phyloP scores from a whole-genome alignment of 2,113 vertebrate species.

The Colossoma macropomum region DNA sequence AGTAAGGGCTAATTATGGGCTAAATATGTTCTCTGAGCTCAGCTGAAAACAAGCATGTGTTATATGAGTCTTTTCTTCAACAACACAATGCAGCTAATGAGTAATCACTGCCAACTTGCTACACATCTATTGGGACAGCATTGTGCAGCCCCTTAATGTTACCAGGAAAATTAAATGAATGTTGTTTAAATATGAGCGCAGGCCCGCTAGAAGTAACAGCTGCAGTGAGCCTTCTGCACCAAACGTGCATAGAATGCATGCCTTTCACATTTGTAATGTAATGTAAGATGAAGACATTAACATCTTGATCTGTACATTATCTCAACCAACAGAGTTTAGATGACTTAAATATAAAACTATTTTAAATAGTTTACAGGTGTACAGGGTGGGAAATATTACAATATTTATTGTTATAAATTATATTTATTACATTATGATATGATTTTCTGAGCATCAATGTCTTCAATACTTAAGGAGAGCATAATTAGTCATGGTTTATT shows the following conservation, averaged over 20 bases:
- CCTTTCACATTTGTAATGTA: conserved; percentile 19
- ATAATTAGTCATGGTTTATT: too few species aligned
- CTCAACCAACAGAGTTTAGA: neutral
- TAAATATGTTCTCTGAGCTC: conserved; percentile 12
- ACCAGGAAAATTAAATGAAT: neutral
- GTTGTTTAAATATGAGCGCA: conserved; percentile 13
- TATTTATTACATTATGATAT: too few species aligned
- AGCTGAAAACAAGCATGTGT: conserved; percentile 22
- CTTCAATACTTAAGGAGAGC: too few species aligned
- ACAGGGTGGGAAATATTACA: neutral
- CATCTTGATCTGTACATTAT: neutral
- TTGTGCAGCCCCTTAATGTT: neutral
- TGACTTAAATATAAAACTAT: neutral
- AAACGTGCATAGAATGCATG: conserved; percentile 31
- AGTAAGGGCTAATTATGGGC: conserved; percentile 14
- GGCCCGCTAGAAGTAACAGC: conserved; percentile 64
- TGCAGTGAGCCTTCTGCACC: conserved; percentile 59
- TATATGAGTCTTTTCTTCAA: conserved; percentile 7
- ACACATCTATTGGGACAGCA: neutral
- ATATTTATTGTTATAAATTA: too few species aligned
- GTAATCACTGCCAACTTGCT: neutral
- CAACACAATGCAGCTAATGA: neutral
- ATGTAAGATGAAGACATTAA: conserved; percentile 8
- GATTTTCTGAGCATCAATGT: too few species aligned
- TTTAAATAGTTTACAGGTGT: neutral